Conservation (phyloP, 1,140 invertebrate species). For the Pogonus chalceus region DNA sequence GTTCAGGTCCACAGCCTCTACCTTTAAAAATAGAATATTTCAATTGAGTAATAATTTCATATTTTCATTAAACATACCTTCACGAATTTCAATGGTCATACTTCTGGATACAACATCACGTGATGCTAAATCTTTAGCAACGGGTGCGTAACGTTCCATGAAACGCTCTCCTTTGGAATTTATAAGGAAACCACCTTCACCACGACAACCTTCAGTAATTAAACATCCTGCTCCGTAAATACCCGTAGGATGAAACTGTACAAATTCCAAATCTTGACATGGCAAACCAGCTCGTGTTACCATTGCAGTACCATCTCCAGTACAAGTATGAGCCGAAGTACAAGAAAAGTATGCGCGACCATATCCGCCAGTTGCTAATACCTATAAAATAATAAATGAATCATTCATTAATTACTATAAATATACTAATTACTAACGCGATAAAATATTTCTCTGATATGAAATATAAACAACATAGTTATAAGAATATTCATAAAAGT, state of each 20-base stretch:
- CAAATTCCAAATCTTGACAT: constrained; percentile 72
- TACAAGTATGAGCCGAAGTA: constrained; percentile 77
- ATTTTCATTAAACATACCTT: too few relatives aligned
- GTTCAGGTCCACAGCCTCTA: constrained; percentile 64
- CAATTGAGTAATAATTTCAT: too few relatives aligned
- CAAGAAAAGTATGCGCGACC: constrained; percentile 74
- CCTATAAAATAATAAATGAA: constrained; percentile 20
- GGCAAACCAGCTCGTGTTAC: constrained; percentile 62
- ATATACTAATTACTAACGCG: too few relatives aligned
- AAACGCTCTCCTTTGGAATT: constrained; percentile 76
- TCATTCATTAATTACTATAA: background rate
- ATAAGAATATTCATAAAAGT: too few relatives aligned
- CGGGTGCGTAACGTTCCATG: constrained; percentile 80
- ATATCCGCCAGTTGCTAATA: constrained; percentile 50
- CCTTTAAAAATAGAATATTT: constrained; percentile 16
- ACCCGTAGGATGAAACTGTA: constrained; percentile 81
- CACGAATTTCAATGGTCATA: constrained; percentile 76
- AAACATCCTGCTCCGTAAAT: constrained; percentile 78
- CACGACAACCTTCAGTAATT: constrained; percentile 73
- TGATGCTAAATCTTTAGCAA: constrained; percentile 77
- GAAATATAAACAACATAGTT: too few relatives aligned
- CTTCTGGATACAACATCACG: constrained; percentile 74
- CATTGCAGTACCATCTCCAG: constrained; percentile 78
- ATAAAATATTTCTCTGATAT: background rate
- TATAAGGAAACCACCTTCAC: constrained; percentile 73